Conservation (phyloP, 2,888 invertebrate genomes). For the Macrosiphum euphorbiae region DNA sequence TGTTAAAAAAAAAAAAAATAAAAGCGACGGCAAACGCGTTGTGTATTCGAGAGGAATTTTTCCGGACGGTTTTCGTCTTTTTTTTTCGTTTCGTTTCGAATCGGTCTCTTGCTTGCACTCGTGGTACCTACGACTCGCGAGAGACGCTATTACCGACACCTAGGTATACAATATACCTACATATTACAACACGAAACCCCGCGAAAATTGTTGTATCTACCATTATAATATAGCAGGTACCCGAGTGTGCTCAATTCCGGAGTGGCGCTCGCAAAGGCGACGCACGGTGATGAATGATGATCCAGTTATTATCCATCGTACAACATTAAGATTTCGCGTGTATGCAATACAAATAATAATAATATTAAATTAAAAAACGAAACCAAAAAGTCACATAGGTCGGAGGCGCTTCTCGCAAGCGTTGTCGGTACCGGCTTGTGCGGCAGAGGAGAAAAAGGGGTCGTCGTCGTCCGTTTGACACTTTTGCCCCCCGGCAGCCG, state of each 20-base stretch:
- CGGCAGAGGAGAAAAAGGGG: slow-evolving; percentile 1
- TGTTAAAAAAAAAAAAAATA: neutral
- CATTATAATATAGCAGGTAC: too few relatives aligned
- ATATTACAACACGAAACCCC: too few relatives aligned
- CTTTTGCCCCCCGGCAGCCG: neutral
- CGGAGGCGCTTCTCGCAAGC: neutral
- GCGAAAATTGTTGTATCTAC: neutral
- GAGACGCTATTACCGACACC: too few relatives aligned
- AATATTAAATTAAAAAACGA: neutral
- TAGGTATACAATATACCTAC: neutral
- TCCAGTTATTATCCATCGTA: neutral
- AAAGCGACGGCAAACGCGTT: neutral
- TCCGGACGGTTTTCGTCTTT: neutral
- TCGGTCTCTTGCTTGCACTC: neutral
- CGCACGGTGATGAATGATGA: neutral
- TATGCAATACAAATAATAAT: neutral
- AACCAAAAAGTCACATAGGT: neutral
- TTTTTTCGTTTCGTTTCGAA: neutral
- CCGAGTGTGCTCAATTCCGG: neutral
- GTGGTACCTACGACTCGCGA: neutral
- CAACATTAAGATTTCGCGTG: neutral
- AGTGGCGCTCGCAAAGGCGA: neutral
- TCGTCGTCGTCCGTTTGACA: slow-evolving; percentile 32
- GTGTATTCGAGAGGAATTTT: neutral
- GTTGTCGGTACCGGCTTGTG: neutral